phyloP scores from a whole-genome alignment of 2,888 invertebrate species.

The Zootermopsis nevadensis region DNA sequence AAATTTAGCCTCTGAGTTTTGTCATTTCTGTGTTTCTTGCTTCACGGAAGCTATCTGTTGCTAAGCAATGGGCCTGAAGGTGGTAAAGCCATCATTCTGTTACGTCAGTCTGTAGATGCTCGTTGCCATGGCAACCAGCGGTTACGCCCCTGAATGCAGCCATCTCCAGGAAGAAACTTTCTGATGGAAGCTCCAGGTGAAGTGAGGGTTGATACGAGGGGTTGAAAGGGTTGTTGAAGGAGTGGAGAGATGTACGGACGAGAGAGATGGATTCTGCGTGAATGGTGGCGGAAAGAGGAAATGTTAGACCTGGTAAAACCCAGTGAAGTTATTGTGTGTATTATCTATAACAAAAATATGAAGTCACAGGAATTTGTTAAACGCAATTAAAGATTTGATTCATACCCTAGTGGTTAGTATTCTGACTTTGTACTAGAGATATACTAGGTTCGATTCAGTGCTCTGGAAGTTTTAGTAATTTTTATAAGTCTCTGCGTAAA shows the following conservation, averaged over 20 bases:
- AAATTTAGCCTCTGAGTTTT: no score
- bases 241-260: background rate
- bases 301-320: background rate
- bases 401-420: no score
- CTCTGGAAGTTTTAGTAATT: no score
- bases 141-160: slow-evolving; percentile 23
- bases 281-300: background rate
- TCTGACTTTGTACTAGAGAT: no score
- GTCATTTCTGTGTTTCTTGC: no score
- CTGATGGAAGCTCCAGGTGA: slow-evolving; percentile 29
- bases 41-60: no score
- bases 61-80: background rate
- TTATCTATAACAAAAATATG: no score
- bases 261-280: background rate
- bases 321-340: no score
- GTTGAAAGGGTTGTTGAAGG: slow-evolving; percentile 18
- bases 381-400: no score
- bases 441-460: no score
- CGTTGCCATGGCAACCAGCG: slow-evolving; percentile 14
- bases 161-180: slow-evolving; percentile 25
- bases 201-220: slow-evolving; percentile 21
- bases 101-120: slow-evolving; percentile 11
- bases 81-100: slow-evolving; percentile 16
- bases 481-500: no score
- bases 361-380: no score